These are phyloP conservation scores for Xanthia togata DNA, from an alignment of 2,888 invertebrate species.

Conservation along the genomic window DNA sequence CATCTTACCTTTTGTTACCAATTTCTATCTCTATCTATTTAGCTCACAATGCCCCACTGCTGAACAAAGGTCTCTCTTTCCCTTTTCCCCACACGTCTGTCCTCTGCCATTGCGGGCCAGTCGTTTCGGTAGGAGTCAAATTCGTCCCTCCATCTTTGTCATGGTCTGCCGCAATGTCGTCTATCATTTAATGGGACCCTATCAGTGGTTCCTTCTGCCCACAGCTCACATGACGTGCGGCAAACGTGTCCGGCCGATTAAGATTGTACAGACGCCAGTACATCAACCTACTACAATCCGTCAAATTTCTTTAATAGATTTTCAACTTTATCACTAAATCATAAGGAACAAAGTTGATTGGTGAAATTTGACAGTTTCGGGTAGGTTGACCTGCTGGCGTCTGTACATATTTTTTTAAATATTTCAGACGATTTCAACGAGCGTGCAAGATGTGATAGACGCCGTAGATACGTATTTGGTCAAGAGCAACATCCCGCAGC, in stretches of 20 bases:
- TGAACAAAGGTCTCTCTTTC: background rate
- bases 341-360: no score
- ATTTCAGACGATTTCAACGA: constrained; percentile 77
- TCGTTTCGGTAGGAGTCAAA: background rate
- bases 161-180: background rate
- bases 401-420: background rate
- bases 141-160: background rate
- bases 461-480: constrained; percentile 80
- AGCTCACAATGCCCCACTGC: background rate
- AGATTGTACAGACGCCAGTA: background rate
- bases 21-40: background rate
- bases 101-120: no score
- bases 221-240: background rate
- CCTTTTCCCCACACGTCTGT: background rate
- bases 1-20: background rate
- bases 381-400: no score
- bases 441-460: constrained; percentile 77
- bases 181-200: background rate
- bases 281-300: no score
- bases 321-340: no score
- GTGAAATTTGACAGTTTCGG: no score
- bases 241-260: background rate
- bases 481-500: constrained; percentile 81
- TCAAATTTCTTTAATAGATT: no score
- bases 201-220: no score